Evolutionary conservation across 2,888 invertebrate species (phyloP).

Genomic region (Exephanes ischioxanthus): DNA sequence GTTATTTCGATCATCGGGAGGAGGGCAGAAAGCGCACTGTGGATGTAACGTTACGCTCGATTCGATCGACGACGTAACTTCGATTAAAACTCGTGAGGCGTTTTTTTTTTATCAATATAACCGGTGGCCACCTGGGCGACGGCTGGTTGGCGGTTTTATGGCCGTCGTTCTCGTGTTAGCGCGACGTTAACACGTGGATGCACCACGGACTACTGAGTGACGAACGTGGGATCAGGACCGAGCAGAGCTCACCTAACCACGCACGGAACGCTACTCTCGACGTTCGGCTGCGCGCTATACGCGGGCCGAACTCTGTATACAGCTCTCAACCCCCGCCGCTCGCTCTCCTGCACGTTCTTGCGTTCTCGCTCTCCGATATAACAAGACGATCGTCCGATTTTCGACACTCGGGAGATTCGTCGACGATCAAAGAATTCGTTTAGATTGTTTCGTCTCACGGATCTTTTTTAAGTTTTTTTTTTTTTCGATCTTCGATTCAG

Average conservation of each 20-base stretch:
- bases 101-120: background rate
- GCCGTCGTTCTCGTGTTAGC: conserved; percentile 12
- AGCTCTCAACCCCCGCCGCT: background rate
- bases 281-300: conserved; percentile 1
- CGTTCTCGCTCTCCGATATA: background rate
- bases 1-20: background rate
- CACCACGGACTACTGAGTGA: conserved; percentile 57
- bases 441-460: background rate
- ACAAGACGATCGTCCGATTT: background rate
- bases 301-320: background rate
- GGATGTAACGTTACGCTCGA: background rate
- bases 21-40: background rate
- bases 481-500: background rate
- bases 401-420: background rate
- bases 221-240: conserved; percentile 36
- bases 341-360: background rate
- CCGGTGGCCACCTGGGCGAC: conserved; percentile 10
- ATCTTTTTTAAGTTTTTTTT: background rate
- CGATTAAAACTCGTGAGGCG: background rate
- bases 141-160: background rate
- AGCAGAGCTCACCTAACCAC: conserved; percentile 17
- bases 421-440: background rate
- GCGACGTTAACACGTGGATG: conserved; percentile 58
- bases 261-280: conserved; percentile 10
- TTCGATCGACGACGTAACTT: conserved; percentile 1